Evolutionary conservation across 30 jellyfish, hydroid and myxozoan species (phyloP).

Genomic region (Clytia hemisphaerica): DNA sequence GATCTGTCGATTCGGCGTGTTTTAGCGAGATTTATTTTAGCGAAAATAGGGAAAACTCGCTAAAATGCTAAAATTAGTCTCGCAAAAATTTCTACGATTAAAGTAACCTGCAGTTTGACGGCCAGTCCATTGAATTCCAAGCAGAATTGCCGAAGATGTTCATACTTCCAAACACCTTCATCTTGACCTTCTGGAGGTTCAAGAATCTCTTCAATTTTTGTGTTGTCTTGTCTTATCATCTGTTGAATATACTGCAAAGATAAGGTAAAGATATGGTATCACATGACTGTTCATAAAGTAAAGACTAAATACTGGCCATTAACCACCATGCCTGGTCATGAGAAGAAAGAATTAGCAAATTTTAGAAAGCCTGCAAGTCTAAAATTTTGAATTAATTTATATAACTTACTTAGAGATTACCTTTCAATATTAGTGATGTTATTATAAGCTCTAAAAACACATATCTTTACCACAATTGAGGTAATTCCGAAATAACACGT

Average conservation of each 20-base stretch:
- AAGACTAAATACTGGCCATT: not conserved
- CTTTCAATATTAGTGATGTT: no score
- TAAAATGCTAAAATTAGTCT: no score
- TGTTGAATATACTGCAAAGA: conserved; percentile 80
- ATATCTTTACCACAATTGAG: no score
- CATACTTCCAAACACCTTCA: conserved; percentile 99
- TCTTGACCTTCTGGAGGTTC: conserved; percentile 99
- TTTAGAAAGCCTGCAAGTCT: not conserved
- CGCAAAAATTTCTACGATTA: no score
- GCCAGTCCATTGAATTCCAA: conserved; percentile 99
- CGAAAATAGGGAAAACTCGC: no score
- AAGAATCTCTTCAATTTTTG: conserved; percentile 77
- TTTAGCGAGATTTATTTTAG: no score
- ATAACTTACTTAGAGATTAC: no score
- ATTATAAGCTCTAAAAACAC: no score
- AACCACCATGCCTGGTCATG: not conserved
- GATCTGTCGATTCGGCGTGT: no score
- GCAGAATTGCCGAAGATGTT: conserved; percentile 97
- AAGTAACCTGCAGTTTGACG: conserved; percentile 85
- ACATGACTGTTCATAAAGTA: not conserved
- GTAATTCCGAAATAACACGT: no score
- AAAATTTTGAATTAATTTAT: no score
- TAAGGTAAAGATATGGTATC: not conserved
- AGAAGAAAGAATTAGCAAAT: not conserved
- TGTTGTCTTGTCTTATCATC: conserved; percentile 71